phyloP scores from a whole-genome alignment of 2,797 vertebrate species.

The Rachycentron canadum region DNA sequence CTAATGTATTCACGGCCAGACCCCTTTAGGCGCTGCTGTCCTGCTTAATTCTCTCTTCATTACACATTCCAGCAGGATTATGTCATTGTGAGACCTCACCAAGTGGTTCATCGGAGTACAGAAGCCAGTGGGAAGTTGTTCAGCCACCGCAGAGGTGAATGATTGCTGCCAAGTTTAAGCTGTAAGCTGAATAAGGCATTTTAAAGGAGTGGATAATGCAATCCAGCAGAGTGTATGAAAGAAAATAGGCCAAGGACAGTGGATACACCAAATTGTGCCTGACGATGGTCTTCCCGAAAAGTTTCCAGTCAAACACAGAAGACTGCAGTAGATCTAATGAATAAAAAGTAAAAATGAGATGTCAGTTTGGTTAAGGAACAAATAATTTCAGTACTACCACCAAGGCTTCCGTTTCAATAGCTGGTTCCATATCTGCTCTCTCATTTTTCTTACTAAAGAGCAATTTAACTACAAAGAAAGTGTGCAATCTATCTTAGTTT shows the following conservation, averaged over 20 bases:
- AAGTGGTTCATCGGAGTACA: slow-evolving; percentile 46
- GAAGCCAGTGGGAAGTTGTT: slow-evolving; percentile 66
- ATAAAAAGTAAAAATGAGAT: not conserved
- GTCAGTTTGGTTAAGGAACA: not conserved
- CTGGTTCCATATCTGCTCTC: not conserved
- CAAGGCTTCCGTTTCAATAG: not conserved
- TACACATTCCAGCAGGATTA: slow-evolving; percentile 83
- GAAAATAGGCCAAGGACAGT: slow-evolving; percentile 55
- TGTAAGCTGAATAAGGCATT: slow-evolving; percentile 76
- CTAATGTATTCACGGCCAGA: slow-evolving; percentile 35
- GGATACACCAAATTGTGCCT: slow-evolving; percentile 20
- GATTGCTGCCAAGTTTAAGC: slow-evolving; percentile 70
- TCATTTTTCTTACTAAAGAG: not conserved
- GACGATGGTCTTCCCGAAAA: slow-evolving; percentile 20
- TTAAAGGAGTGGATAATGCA: slow-evolving; percentile 63
- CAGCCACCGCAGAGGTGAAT: slow-evolving; percentile 66
- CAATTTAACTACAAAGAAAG: not conserved
- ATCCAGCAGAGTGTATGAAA: slow-evolving; percentile 60
- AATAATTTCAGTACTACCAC: not conserved
- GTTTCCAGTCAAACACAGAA: slow-evolving; percentile 12
- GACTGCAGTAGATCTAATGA: not conserved
- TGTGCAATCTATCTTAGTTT: not conserved
- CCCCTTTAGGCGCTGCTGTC: slow-evolving; percentile 60
- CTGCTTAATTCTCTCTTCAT: slow-evolving; percentile 75
- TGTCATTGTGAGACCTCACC: slow-evolving; percentile 80